These are phyloP conservation scores for Yponomeuta plumbellus DNA, from an alignment of 2,888 invertebrate genomes.

Conservation along the genomic window DNA sequence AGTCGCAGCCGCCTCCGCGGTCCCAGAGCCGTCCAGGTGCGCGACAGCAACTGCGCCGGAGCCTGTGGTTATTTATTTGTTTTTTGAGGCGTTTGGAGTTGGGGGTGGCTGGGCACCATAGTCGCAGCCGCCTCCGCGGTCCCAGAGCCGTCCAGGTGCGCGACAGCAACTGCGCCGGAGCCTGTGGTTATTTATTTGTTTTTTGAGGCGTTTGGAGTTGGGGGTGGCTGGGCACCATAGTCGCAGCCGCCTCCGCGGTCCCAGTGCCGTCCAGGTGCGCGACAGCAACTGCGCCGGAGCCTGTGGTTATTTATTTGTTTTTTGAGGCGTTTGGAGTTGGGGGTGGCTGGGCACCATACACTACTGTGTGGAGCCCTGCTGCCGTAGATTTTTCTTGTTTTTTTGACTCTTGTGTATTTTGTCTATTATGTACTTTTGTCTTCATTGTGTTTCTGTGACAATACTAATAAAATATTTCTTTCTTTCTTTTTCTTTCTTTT, in stretches of 20 bases:
- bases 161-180: constrained; percentile 91
- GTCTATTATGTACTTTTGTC: too few species aligned
- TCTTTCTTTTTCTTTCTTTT: too few species aligned
- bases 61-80: constrained; percentile 68
- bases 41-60: constrained; percentile 92
- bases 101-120: too few species aligned
- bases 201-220: too few species aligned
- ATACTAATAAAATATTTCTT: too few species aligned
- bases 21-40: constrained; percentile 89
- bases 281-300: constrained; percentile 91
- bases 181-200: constrained; percentile 69
- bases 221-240: constrained; percentile 91
- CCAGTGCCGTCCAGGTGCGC: constrained; percentile 91
- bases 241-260: constrained; percentile 87
- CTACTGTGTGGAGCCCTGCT: too few species aligned
- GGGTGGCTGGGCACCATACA: too few species aligned
- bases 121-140: constrained; percentile 88
- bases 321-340: too few species aligned
- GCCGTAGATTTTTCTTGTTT: too few species aligned
- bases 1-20: constrained; percentile 87
- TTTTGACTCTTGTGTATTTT: too few species aligned
- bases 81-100: too few species aligned
- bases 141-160: constrained; percentile 90
- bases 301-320: constrained; percentile 58
- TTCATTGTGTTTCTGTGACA: too few species aligned